Evolutionary conservation across 2,888 invertebrate genomes (phyloP), one percentile per base, ranked within the genome.

Genomic region (Argyra leucocephala): DNA sequence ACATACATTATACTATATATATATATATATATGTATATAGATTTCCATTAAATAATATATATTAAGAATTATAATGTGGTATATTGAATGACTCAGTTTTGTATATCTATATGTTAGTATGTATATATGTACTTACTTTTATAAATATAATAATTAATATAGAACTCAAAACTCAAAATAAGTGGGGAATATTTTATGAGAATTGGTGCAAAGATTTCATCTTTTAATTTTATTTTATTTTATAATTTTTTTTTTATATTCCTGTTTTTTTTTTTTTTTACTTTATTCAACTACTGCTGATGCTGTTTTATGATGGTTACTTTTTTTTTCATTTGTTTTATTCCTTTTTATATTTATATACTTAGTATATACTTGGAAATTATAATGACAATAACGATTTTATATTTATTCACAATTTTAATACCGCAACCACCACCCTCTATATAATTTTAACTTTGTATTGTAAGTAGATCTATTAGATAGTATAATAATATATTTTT

Each of bases 191-290:
- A n/a, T 48, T 48, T 48, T 48, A 48, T 48, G 48, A 48, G 48
- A 48, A 48, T 48, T 48, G 48, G 48, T 48, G 48, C 48, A 48
- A 48, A 48, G 48, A 48, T 48, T 48, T 48, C 48, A 48, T 48
- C 48, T 48, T 48, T 48, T 48, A 48, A 48, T 48, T 48, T 48
- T n/a, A 48, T 48, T 48, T 48, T n/a, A 48, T 48, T 48, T 48
- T 48, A 31, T 48, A 12, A 12, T 48, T 18, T 48, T 48, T 48
- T 48, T 18, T 15, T 15, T 37, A 10, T 37, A 9, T 37, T 37
- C 12, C n/a, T 48, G 12, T 48, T 1, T 48, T 48, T 1, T 48
- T 48, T 48, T 18, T 37, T 5, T 37, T 37, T 12, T 37, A 3
- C 5, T 48, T 3, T 48, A 15, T 48, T 18, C 48, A n/a, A n/a